Evolutionary conservation across 2,113 vertebrate species (phyloP), one percentile per base, ranked within the genome.

Genomic region (Oncorhynchus nerka): DNA sequence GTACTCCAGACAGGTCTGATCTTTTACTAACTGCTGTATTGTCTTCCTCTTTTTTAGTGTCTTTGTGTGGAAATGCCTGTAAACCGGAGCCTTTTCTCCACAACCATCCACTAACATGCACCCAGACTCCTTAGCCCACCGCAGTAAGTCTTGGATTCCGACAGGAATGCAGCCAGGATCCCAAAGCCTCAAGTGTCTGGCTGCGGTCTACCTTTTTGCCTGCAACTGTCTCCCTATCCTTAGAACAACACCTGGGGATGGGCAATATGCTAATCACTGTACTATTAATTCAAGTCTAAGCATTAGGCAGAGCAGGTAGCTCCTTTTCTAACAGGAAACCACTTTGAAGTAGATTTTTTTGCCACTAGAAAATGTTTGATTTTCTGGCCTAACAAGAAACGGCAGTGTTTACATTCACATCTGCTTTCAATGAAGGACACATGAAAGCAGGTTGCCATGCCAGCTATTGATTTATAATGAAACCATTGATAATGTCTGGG

Each of bases 31-130:
- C 3, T 80, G 8, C 39, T 45, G 39, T 45, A 13, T 0, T 3
- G 75, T 16, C 7, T 51, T 64, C 15, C 73, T 51, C 48, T 76
- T 77, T 94, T 2, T 94, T 80, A 96, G 96, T 70, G 91, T 97
- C 1, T 97, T 97, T 32, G 94, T 97, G 20, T 97, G 96, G 96
- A 92, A 91, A 71, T 96, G 95, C 67, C 92, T 95, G 62, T 97
- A 90, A 96, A 1, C 93, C 93, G 57, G 75, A 32, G 16, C 87
- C 87, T 65, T 94, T 93, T 20, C 84, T 94, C 22, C 94, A 87
- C 75, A 45, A 15, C 20, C n/a, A n/a, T 45, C 39, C 39, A 45
- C 39, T 45, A 45, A 11, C 39, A 45, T n/a, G 66, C 19, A 8
- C 20, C 59, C n/a, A 62, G 59, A 62, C 59, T 55, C 51, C 51